These are phyloP conservation scores for Diarsia dahlii DNA, from an alignment of 2,888 invertebrate genomes.

Conservation along the genomic window DNA sequence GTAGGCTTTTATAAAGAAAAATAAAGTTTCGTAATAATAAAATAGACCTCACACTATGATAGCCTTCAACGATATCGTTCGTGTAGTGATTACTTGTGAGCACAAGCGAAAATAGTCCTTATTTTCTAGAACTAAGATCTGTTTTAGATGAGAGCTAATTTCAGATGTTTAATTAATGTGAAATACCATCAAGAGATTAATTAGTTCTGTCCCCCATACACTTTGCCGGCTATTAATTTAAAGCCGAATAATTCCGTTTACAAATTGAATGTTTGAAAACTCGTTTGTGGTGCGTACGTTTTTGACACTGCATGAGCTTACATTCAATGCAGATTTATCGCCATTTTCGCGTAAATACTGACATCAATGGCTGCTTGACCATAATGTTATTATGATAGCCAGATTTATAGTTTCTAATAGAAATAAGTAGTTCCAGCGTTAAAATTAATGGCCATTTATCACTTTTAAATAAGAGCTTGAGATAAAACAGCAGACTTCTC, in stretches of 20 bases:
- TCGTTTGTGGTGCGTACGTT: slow-evolving; percentile 77
- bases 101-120: slow-evolving; percentile 62
- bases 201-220: slow-evolving; percentile 86
- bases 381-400: slow-evolving; percentile 74
- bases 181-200: slow-evolving; percentile 86
- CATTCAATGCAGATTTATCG: slow-evolving; percentile 81
- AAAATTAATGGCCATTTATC: slow-evolving; percentile 61
- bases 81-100: slow-evolving; percentile 50
- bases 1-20: slow-evolving; percentile 70
- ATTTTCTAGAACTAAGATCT: slow-evolving; percentile 47
- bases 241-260: slow-evolving; percentile 81
- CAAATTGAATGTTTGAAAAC: slow-evolving; percentile 84
- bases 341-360: slow-evolving; percentile 76
- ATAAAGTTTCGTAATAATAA: slow-evolving; percentile 74
- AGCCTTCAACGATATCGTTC: slow-evolving; percentile 74
- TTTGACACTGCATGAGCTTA: slow-evolving; percentile 74
- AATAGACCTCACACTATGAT: slow-evolving; percentile 84
- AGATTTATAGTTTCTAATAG: slow-evolving; percentile 72
- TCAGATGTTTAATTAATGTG: slow-evolving; percentile 82
- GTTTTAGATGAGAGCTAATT: slow-evolving; percentile 51
- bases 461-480: slow-evolving; percentile 60
- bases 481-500: slow-evolving; percentile 45
- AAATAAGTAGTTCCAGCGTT: slow-evolving; percentile 63
- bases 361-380: slow-evolving; percentile 74
- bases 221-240: slow-evolving; percentile 86